Percentiles rank a stretch among this genome's conserved stretches.
These are phyloP conservation scores for Serinus canaria DNA, from an alignment of 2,113 vertebrate genomes.

Conservation along the genomic window DNA sequence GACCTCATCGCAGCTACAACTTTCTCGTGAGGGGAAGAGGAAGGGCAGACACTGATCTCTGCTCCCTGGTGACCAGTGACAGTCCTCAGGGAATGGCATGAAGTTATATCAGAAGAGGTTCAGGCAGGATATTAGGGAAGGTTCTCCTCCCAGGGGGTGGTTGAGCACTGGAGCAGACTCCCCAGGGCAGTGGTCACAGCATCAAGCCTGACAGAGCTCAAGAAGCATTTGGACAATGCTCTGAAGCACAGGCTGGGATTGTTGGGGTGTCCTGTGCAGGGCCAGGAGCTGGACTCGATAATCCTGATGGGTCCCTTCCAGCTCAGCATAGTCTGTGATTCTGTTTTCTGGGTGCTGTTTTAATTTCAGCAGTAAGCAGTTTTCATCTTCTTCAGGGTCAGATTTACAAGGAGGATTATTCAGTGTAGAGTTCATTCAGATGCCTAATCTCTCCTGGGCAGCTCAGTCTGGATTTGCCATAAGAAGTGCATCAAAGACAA, in stretches of 20 bases:
- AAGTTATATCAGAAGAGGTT: background rate
- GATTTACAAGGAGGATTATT: background rate
- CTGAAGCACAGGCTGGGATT: background rate
- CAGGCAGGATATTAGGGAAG: background rate
- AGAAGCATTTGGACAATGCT: background rate
- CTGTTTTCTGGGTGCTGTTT: background rate
- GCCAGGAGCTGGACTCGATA: background rate
- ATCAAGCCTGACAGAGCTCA: background rate
- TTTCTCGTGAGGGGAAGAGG: background rate
- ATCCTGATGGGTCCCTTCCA: background rate
- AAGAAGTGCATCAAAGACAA: background rate
- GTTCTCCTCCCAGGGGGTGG: background rate
- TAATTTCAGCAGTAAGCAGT: background rate
- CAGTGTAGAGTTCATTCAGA: background rate
- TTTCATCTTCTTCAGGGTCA: background rate
- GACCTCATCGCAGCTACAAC: background rate
- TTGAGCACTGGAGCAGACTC: background rate
- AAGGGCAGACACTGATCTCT: background rate
- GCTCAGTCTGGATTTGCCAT: background rate
- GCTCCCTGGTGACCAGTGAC: background rate
- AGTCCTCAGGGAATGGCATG: background rate
- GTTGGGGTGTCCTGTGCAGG: background rate
- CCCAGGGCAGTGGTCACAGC: background rate
- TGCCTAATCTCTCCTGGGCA: background rate
- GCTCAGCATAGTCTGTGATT: background rate